Conservation (phyloP, 1,140 invertebrate genomes). For the Bradysia coprophila region DNA sequence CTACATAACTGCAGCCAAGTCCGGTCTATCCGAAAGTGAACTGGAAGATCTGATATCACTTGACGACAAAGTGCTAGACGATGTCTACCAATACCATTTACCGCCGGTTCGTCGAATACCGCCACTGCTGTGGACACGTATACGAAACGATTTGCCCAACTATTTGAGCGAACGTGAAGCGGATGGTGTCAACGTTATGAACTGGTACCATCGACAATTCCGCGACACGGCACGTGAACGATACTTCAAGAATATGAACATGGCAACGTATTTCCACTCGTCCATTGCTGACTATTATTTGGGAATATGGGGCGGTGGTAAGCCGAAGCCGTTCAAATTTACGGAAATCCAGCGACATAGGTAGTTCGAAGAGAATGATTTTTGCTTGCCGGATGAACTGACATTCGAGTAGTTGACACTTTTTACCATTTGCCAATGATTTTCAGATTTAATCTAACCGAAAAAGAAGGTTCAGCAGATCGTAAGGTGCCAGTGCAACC, state of each 20-base stretch:
- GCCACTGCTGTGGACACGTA: slow-evolving; percentile 87
- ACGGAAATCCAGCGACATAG: slow-evolving; percentile 88
- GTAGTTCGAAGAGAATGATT: no score
- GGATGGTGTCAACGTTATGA: slow-evolving; percentile 90
- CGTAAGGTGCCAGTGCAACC: slow-evolving; percentile 92
- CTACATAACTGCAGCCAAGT: slow-evolving; percentile 86
- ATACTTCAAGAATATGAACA: slow-evolving; percentile 95
- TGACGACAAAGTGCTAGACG: slow-evolving; percentile 87
- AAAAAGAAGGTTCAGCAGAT: slow-evolving; percentile 85
- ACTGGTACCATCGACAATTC: slow-evolving; percentile 97
- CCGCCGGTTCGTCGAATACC: slow-evolving; percentile 89
- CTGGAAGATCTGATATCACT: slow-evolving; percentile 87
- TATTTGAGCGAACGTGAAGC: slow-evolving; percentile 92
- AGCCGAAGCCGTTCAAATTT: slow-evolving; percentile 90
- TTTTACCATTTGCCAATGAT: no score
- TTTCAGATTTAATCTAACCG: slow-evolving; percentile 56
- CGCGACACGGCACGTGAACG: slow-evolving; percentile 80
- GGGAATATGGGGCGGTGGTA: slow-evolving; percentile 88
- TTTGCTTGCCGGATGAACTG: slow-evolving; percentile 8
- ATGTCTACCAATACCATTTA: slow-evolving; percentile 96
- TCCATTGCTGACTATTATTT: slow-evolving; percentile 96
- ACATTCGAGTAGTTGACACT: slow-evolving; percentile 2
- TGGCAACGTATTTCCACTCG: slow-evolving; percentile 91
- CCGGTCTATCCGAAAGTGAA: slow-evolving; percentile 83
- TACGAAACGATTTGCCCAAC: slow-evolving; percentile 85